Percentiles rank a stretch among this genome's conserved stretches.
These are phyloP conservation scores for Yasuhikotakia modesta DNA, from an alignment of 2,797 vertebrate species.

Conservation along the genomic window DNA sequence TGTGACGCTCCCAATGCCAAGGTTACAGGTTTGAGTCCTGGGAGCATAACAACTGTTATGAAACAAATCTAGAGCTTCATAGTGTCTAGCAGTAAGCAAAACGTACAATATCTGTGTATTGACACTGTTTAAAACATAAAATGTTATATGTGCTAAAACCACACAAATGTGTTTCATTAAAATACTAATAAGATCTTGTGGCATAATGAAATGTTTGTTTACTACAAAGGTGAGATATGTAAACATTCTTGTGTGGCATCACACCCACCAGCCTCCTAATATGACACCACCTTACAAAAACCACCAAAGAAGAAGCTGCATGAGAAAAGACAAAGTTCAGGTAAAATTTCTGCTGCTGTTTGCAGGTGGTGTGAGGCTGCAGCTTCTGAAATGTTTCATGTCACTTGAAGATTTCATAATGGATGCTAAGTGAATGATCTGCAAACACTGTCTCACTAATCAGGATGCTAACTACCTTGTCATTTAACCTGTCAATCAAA, in stretches of 20 bases:
- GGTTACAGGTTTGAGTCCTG: no score
- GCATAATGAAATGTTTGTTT: background rate
- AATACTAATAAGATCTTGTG: no score
- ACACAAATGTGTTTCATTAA: no score
- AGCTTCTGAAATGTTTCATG: constrained; percentile 50
- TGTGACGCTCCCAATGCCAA: no score
- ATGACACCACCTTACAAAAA: background rate
- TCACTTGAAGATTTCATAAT: constrained; percentile 37
- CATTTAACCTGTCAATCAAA: constrained; percentile 39
- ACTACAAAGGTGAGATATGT: background rate
- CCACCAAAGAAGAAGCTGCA: background rate
- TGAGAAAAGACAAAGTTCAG: background rate
- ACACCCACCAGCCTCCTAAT: background rate
- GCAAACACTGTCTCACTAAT: constrained; percentile 52
- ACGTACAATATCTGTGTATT: no score
- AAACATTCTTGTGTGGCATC: background rate
- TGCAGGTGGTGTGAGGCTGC: constrained; percentile 27
- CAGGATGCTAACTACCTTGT: constrained; percentile 52
- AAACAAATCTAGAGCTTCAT: no score
- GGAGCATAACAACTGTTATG: no score
- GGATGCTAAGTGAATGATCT: constrained; percentile 29
- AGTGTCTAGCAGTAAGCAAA: no score
- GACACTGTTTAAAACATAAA: no score
- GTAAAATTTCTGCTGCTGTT: constrained; percentile 16
- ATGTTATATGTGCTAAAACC: no score